phyloP scores from a whole-genome alignment of 1,140 invertebrate species.

The Mizuhopecten yessoensis region DNA sequence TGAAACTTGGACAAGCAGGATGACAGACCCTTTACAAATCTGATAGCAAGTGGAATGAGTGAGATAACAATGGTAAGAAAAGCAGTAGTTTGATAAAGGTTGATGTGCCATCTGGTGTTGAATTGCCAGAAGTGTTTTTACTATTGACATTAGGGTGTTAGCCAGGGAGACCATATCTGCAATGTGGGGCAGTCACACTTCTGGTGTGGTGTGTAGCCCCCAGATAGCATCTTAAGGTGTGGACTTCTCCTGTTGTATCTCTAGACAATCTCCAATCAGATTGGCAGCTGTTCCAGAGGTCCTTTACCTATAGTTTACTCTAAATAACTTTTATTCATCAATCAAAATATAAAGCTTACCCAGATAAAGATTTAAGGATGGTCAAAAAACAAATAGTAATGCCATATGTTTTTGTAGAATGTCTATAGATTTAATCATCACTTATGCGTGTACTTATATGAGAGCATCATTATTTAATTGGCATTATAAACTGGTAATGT shows the following conservation, averaged over 20 bases:
- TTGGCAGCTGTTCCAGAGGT: not conserved
- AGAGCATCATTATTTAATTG: no score
- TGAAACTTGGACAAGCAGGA: not conserved
- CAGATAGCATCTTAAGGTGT: not conserved
- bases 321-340: not conserved
- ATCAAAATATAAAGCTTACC: not conserved
- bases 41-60: not conserved
- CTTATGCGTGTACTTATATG: no score
- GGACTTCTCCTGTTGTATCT: not conserved
- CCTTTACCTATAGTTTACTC: not conserved
- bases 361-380: no score
- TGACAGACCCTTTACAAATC: not conserved
- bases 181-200: not conserved
- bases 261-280: slow-evolving; percentile 33
- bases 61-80: slow-evolving; percentile 24
- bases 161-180: not conserved
- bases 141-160: no score
- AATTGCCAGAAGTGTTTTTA: no score
- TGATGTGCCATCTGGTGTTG: not conserved
- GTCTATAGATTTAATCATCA: no score
- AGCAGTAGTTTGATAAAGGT: not conserved
- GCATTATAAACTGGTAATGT: no score
- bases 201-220: not conserved
- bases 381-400: no score
- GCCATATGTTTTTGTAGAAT: not conserved